A percentile compares a stretch with the other conserved stretches of the same genome.
phyloP scores from a whole-genome alignment of 2,113 vertebrate genomes.

The Notechis scutatus region DNA sequence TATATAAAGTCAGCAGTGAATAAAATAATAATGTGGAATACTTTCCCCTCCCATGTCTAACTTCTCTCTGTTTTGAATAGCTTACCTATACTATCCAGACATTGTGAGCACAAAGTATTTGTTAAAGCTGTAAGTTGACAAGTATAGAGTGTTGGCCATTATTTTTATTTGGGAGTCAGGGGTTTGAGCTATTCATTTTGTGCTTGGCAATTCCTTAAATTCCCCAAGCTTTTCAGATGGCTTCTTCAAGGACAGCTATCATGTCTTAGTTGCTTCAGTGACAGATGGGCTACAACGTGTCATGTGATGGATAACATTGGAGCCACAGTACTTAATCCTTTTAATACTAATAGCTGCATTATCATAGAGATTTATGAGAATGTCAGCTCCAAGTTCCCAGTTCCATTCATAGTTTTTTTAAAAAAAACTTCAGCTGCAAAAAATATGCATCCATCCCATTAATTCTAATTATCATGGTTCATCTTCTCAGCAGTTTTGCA shows the following conservation, averaged over 20 bases:
- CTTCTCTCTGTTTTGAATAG: constrained; percentile 51
- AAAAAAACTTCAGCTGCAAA: constrained; percentile 80
- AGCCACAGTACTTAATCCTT: constrained; percentile 82
- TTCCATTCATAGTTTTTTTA: constrained; percentile 74
- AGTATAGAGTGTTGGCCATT: constrained; percentile 68
- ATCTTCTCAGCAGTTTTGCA: constrained; percentile 83
- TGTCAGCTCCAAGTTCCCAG: constrained; percentile 84
- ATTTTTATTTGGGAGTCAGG: constrained; percentile 66
- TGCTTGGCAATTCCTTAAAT: constrained; percentile 71
- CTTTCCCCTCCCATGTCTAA: constrained; percentile 32
- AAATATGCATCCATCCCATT: constrained; percentile 85
- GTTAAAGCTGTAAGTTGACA: constrained; percentile 72
- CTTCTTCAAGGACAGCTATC: constrained; percentile 75
- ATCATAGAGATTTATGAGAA: constrained; percentile 89
- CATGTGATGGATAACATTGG: constrained; percentile 81
- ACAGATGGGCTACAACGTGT: constrained; percentile 78
- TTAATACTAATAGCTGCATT: constrained; percentile 84
- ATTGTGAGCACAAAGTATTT: constrained; percentile 41
- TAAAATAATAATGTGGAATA: constrained; percentile 45
- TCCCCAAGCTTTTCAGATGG: constrained; percentile 71
- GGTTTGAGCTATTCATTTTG: constrained; percentile 72
- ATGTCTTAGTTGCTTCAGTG: constrained; percentile 67
- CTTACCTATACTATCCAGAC: constrained; percentile 59
- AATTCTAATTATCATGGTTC: constrained; percentile 91
- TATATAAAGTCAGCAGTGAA: constrained; percentile 25